Evolutionary conservation across 2,113 vertebrate genomes (phyloP), one percentile per base, ranked within the genome.

Genomic region (Edolisoma coerulescens): DNA sequence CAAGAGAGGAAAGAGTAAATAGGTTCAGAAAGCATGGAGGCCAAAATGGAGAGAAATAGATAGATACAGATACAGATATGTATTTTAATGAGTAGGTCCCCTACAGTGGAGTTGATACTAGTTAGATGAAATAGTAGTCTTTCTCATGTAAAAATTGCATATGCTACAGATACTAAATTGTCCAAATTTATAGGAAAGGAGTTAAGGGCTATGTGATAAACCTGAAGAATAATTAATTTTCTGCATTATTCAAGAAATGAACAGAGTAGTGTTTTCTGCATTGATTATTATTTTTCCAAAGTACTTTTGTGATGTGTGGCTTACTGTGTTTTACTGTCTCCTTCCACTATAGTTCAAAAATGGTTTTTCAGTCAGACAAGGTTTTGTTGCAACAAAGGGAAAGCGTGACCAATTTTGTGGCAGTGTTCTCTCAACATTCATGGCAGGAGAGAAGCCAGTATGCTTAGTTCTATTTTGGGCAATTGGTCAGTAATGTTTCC

Each of bases 11-110:
- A 79, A 21, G 30, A 88, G 27, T 12, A 90, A 85, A 56, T 26
- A 14, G 18, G 21, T 76, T 45, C 42, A 68, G 37, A 52, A 42
- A 49, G 41, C 49, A 30, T 4, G 16, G 60, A 74, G 45, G 50
- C 16, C 21, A 65, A 65, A 86, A 33, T 30, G 20, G 59, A 64
- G 35, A 81, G 30, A 74, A 53, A 28, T 6, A 53, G 4, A 45
- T 13, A 53, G 20, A 28, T 22, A 7, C 1, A 50, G 45, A 49
- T 45, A 15, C 1, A 65, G 28, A 33, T 33, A 16, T 0, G 0
- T 65, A 17, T 42, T 90, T 70, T 68, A 52, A 68, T 73, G 44
- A 41, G 33, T 30, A 70, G 50, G 18, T 50, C 11, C 20, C 11
- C 23, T 65, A 14, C 42, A 47, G 4, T 9, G 28, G 33, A 54